Evolutionary conservation across 2,888 invertebrate genomes (phyloP).

Genomic region (Nymphalis urticae): DNA sequence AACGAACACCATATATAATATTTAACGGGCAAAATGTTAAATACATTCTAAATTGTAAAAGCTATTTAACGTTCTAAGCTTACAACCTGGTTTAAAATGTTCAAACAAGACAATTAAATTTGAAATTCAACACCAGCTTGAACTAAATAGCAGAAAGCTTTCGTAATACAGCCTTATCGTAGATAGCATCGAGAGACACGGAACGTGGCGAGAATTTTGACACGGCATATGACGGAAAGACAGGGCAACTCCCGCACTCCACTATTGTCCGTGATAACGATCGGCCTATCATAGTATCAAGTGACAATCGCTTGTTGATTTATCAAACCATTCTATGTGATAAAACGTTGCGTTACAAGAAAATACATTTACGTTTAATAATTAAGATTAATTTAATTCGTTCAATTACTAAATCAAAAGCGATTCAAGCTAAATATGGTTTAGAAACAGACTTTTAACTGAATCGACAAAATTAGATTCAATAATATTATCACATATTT

Average conservation of each 20-base stretch:
- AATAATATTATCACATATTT: no score
- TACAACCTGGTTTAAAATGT: slow-evolving; percentile 4
- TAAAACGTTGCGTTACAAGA: slow-evolving; percentile 13
- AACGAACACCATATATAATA: background rate
- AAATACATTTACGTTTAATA: background rate
- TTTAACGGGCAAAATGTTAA: slow-evolving; percentile 10
- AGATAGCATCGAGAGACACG: slow-evolving; percentile 28
- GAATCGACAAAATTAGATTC: no score
- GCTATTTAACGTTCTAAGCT: background rate
- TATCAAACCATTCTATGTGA: slow-evolving; percentile 12
- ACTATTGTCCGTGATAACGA: slow-evolving; percentile 19
- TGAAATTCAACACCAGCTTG: slow-evolving; percentile 21
- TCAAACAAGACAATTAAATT: slow-evolving; percentile 17
- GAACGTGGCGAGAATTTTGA: slow-evolving; percentile 14
- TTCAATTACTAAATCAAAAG: no score
- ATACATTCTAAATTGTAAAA: slow-evolving; percentile 14
- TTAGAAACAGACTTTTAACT: no score
- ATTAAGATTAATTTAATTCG: no score
- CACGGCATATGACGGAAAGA: slow-evolving; percentile 16
- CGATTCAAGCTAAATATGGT: no score
- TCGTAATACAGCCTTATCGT: slow-evolving; percentile 18
- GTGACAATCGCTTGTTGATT: slow-evolving; percentile 18
- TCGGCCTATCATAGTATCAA: slow-evolving; percentile 13
- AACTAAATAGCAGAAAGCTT: slow-evolving; percentile 12
- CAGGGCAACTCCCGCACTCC: background rate